Evolutionary conservation across 35 echinoderm and acorn worm genomes (phyloP), one percentile per base, ranked within the genome.

Genomic region (Antedon bifida): DNA sequence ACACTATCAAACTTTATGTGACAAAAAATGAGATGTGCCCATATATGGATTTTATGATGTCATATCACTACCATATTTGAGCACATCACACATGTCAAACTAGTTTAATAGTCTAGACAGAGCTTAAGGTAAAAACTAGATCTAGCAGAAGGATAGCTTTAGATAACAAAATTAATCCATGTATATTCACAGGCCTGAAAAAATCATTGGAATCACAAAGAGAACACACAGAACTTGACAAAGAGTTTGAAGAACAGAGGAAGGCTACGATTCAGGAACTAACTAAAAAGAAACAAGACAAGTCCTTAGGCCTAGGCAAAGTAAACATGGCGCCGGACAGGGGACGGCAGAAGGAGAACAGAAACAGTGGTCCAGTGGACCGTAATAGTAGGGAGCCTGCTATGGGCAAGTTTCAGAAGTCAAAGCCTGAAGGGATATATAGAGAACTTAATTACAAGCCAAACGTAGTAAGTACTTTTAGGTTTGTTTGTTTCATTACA

Each of bases 191-290:
- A 88, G 86, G 31, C 23, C 26, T 80, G 0, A 92, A 92, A 74
- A 93, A 93, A 78, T 93, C 91, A 8, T 73, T 93, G 75, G 91
- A 86, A 12, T 51, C 74, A 10, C 85, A 89, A 34, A 89, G 89
- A 79, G 91, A 93, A 33, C 86, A 82, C 19, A 99, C 85, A 0
- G 95, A 99, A 30, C 88, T 89, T 33, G 95, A 99, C 75, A 92
- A 92, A 26, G 91, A 90, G 34, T 99, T 99, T 90, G 95, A 92
- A 64, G 87, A 99, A 74, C 91, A 92, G 83, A 88, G 95, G 23
- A 99, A 99, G 32, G 95, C 95, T 21, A 86, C 90, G 21, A 99
- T 99, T 36, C 84, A 92, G 39, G 95, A 89, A 39, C 79, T 91
- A 0, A 51, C 36, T 56, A 87, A 92, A 46, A 80, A 34, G 0